Conservation (phyloP, 2,797 vertebrate species). For the Gymnothorax reevesii region DNA sequence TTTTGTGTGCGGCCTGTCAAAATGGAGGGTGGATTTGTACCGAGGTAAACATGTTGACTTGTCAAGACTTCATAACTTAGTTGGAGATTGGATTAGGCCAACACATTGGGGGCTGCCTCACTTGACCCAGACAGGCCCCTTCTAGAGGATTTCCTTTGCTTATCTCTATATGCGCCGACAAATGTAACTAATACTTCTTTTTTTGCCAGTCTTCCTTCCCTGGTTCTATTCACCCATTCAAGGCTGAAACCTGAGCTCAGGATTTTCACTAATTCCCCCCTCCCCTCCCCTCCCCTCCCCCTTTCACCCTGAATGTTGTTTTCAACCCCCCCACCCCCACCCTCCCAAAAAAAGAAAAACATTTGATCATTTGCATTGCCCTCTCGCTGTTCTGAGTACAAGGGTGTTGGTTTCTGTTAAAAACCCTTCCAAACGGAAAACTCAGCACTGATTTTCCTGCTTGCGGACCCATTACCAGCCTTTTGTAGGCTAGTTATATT, state of each 20-base stretch:
- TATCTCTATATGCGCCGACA: slow-evolving; percentile 1
- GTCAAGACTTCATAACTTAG: background rate
- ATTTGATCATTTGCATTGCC: background rate
- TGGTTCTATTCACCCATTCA: background rate
- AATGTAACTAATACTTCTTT: slow-evolving; percentile 6
- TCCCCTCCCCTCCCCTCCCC: background rate
- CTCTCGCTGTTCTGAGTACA: background rate
- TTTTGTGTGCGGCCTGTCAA: background rate
- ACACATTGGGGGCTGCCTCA: background rate
- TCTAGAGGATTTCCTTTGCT: background rate
- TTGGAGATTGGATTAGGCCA: background rate
- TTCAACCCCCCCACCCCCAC: background rate
- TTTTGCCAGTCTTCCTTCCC: background rate
- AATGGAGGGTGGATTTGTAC: background rate
- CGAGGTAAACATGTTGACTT: background rate
- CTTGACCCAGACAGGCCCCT: background rate
- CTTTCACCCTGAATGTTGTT: slow-evolving; percentile 14
- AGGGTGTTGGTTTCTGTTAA: background rate
- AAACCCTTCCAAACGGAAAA: background rate
- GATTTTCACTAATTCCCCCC: background rate
- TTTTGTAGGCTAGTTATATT: background rate
- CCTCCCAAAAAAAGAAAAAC: background rate
- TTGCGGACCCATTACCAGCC: background rate
- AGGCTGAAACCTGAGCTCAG: slow-evolving; percentile 2
- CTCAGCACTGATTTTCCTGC: background rate